These are phyloP conservation scores for Pachyrhynchus sulphureomaculatus DNA, from an alignment of 1,140 invertebrate species.

Conservation along the genomic window DNA sequence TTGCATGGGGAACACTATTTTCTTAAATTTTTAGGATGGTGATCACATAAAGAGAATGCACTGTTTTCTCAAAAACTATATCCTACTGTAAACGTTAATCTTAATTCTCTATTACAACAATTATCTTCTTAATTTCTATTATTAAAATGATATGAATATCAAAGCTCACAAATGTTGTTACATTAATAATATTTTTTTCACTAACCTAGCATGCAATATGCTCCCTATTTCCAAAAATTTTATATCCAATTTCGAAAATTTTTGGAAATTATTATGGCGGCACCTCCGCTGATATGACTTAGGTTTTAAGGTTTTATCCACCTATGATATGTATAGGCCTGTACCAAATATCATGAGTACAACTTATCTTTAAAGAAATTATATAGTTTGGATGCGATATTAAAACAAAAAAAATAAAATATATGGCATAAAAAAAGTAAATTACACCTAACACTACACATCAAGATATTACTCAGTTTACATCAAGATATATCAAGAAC, in stretches of 20 bases:
- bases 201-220: conserved; percentile 17
- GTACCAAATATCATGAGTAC: neutral
- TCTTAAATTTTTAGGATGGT: neutral
- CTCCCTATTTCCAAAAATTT: conserved; percentile 22
- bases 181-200: conserved; percentile 27
- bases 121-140: conserved; percentile 15
- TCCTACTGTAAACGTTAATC: neutral
- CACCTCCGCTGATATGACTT: conserved; percentile 26
- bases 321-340: conserved; percentile 31
- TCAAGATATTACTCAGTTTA: no score
- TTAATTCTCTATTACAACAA: conserved; percentile 1
- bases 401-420: conserved; percentile 2
- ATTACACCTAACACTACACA: conserved; percentile 2
- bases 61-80: neutral
- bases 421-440: conserved; percentile 5
- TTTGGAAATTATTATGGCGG: conserved; percentile 18
- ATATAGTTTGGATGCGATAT: conserved; percentile 25
- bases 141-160: conserved; percentile 27
- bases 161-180: conserved; percentile 26
- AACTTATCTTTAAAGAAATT: neutral
- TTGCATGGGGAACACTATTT: conserved; percentile 1
- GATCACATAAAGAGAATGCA: neutral
- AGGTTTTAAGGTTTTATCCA: conserved; percentile 3
- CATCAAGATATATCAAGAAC: conserved; percentile 29
- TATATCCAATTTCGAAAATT: conserved; percentile 9